Evolutionary conservation across 1,140 invertebrate species (phyloP), one percentile per base, ranked within the genome.

Genomic region (Drosophila nannoptera): DNA sequence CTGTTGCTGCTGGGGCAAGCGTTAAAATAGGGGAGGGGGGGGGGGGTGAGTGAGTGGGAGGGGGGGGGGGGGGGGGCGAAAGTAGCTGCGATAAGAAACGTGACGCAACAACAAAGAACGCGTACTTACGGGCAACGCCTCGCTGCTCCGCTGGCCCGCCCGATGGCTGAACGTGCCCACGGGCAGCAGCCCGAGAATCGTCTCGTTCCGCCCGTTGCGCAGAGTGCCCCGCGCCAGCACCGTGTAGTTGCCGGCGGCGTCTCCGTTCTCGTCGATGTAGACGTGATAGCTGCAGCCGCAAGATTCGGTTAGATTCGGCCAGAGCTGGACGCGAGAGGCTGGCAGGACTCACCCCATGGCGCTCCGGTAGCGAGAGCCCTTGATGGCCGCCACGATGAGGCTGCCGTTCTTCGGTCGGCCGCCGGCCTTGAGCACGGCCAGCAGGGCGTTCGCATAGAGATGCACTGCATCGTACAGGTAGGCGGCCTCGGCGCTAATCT

Each of bases 161-260:
- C 89, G 50, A 90, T 90, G 59, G 90, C 90, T 84, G 77, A 96
- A 95, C 22, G 92, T 90, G 2, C 93, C 95, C 11, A 94, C 92
- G 0, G 94, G 94, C 88, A 94, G 94, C 12, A 97, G 91, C 2
- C 96, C 96, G 67, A 92, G 93, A n/a, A 92, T 90, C 5, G 75
- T 88, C 48, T 73, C 73, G 56, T 89, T 89, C 56, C 72, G 75
- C 33, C 68, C 82, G 65, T 80, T 88, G 7, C 70, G 80, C 31
- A 74, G 49, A 6, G 55, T 70, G 11, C 54, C 89, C 77, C 75
- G 81, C 2, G 94, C 93, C 69, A 99, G 92, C 55, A 99, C 90
- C 0, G 97, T 98, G 90, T 98, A 99, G 92, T 99, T 99, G 11
- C 97, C 98, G 82, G 97, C 95, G 0, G 98, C 97, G 86, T 99